Evolutionary conservation across 30 jellyfish, hydroid and myxozoan species (phyloP).

Genomic region (Mastigias papua): DNA sequence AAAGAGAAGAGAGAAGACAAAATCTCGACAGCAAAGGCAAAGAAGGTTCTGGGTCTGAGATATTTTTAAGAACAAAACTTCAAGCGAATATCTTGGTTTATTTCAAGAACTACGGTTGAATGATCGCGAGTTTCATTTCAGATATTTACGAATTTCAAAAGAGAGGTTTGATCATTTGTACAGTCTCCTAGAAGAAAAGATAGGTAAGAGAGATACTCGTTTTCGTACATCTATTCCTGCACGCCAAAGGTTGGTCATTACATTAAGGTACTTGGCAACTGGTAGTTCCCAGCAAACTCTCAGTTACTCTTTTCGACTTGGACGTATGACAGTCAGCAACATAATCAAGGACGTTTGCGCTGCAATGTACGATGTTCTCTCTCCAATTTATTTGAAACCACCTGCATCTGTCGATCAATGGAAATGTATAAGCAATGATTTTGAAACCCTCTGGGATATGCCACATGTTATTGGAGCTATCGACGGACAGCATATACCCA

Average conservation of each 20-base stretch:
- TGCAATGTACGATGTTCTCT: slow-evolving; percentile 40
- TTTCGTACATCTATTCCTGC: slow-evolving; percentile 56
- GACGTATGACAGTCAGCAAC: slow-evolving; percentile 60
- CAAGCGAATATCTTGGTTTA: slow-evolving; percentile 13
- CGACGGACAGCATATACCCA: slow-evolving; percentile 83
- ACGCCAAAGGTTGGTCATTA: slow-evolving; percentile 50
- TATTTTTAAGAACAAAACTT: slow-evolving; percentile 4
- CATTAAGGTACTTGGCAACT: slow-evolving; percentile 73
- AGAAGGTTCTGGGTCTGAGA: slow-evolving; percentile 17
- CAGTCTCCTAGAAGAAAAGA: slow-evolving; percentile 13
- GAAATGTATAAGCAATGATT: slow-evolving; percentile 42
- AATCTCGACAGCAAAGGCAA: neutral
- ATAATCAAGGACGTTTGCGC: slow-evolving; percentile 52
- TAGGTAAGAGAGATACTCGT: slow-evolving; percentile 39
- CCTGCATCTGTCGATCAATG: slow-evolving; percentile 63
- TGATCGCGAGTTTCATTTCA: slow-evolving; percentile 41
- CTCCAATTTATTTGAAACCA: slow-evolving; percentile 54
- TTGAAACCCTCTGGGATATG: slow-evolving; percentile 57
- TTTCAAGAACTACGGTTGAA: slow-evolving; percentile 25
- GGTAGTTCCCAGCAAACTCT: slow-evolving; percentile 71
- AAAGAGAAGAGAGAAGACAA: neutral
- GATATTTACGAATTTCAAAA: slow-evolving; percentile 60
- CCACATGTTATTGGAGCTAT: slow-evolving; percentile 85
- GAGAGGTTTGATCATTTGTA: slow-evolving; percentile 44
- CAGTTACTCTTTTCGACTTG: slow-evolving; percentile 65